Evolutionary conservation across 2,888 invertebrate species (phyloP), one percentile per base, ranked within the genome.

Genomic region (Mythimna vitellina): DNA sequence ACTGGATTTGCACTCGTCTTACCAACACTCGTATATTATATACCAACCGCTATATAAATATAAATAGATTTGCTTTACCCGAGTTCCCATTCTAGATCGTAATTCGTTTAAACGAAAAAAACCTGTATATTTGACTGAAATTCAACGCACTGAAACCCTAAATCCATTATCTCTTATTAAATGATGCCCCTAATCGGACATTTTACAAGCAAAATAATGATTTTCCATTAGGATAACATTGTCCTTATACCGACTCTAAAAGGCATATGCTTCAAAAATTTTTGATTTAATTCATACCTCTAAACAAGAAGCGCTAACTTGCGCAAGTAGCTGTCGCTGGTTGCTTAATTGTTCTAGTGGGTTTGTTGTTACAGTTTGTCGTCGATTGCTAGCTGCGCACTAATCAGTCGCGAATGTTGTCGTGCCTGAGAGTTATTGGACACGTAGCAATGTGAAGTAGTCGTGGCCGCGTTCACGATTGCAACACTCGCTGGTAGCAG

Each of bases 1-100:
- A 94, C 93, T 94, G 93, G 94, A 93, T 93, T 94, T 93, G 92
- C 93, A 93, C 93, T 93, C 93, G 93, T 94, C 93, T 92, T 88
- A 90, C 90, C 89, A 89, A 90, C 92, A 89, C 87, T 82, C 81
- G 89, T 89, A 90, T 90, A 84, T 88, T 85, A 84, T 81, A 83
- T 61, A 82, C 72, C 62, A 69, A 74, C 68, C 54, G 61, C 74
- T 80, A 76, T 80, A 85, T 84, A 76, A 80, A 81, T 84, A 80
- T 78, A 76, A 73, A 80, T 71, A 76, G 74, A 80, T 71, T 60
- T 76, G 75, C 66, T 70, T 17, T 22, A 63, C 38, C 61, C 35
- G 38, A 68, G 51, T 69, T 72, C 60, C 63, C 54, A 35, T 81
- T 71, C 67, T 70, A 64, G 17, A 60, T 58, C 20, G n/a, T 56